Conservation (phyloP, 2,888 invertebrate species). For the Nysson spinosus region DNA sequence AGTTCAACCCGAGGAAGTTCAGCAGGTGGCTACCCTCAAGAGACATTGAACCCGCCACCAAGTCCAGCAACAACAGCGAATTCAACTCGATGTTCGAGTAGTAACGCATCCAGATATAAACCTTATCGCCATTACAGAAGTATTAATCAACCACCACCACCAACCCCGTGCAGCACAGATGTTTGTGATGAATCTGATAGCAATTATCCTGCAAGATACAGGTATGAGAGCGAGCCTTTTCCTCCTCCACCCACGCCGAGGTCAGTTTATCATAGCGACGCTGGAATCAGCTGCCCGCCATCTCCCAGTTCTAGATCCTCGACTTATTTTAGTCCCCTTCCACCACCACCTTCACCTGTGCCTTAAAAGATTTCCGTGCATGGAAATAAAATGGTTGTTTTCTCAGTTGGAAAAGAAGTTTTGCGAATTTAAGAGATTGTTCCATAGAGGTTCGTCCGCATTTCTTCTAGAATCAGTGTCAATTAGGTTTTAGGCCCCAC, state of each 20-base stretch:
- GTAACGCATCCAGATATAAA: slow-evolving; percentile 82
- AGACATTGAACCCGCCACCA: slow-evolving; percentile 93
- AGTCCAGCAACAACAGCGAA: slow-evolving; percentile 89
- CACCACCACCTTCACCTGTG: slow-evolving; percentile 92
- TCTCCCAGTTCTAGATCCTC: slow-evolving; percentile 85
- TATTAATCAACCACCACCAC: slow-evolving; percentile 92
- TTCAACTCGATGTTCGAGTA: slow-evolving; percentile 79
- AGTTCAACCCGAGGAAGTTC: slow-evolving; percentile 83
- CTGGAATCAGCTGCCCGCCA: slow-evolving; percentile 82
- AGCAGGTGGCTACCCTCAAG: slow-evolving; percentile 85
- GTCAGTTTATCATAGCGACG: slow-evolving; percentile 86
- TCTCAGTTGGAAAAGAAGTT: slow-evolving; percentile 2
- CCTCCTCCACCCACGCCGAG: slow-evolving; percentile 88
- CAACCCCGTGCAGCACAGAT: slow-evolving; percentile 96
- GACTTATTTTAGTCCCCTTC: slow-evolving; percentile 88
- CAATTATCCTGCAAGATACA: slow-evolving; percentile 82
- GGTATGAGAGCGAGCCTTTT: slow-evolving; percentile 84
- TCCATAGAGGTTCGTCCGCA: too few relatives aligned
- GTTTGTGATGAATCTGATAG: slow-evolving; percentile 94
- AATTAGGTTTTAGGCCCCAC: too few relatives aligned
- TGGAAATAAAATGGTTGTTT: too few relatives aligned
- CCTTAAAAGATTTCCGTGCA: slow-evolving; percentile 76
- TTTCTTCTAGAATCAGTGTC: too few relatives aligned
- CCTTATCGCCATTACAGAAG: slow-evolving; percentile 87
- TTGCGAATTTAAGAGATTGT: too few relatives aligned